Conservation (phyloP, 1,140 invertebrate genomes). For the Ceratoteleas bidentatus region DNA sequence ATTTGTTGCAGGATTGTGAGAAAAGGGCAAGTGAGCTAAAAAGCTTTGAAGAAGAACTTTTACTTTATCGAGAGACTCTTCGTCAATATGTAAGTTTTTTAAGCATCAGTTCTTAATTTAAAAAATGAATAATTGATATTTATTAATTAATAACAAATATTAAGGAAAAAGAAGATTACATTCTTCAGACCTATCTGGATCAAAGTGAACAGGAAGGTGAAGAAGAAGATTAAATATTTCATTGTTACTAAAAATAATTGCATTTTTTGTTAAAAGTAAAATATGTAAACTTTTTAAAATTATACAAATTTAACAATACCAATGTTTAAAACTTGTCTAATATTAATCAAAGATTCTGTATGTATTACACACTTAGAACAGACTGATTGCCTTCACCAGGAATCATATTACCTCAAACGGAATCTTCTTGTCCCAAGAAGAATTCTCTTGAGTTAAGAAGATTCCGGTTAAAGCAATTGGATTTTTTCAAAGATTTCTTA, state of each 20-base stretch:
- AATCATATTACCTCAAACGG: too few species aligned
- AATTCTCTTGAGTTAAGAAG: too few species aligned
- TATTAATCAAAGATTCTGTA: too few species aligned
- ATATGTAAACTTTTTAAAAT: not conserved
- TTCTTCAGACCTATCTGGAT: slow-evolving; percentile 3
- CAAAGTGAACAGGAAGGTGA: slow-evolving; percentile 8
- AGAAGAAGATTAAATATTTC: slow-evolving; percentile 1
- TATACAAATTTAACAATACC: not conserved
- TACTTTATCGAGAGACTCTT: slow-evolving; percentile 34
- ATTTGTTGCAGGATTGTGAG: slow-evolving; percentile 60
- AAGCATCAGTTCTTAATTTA: not conserved
- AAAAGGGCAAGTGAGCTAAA: slow-evolving; percentile 50
- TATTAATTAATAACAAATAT: slow-evolving; percentile 7
- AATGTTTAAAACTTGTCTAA: too few species aligned
- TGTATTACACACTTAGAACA: too few species aligned
- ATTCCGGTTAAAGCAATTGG: too few species aligned
- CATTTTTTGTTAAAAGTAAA: slow-evolving; percentile 24
- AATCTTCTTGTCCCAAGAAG: too few species aligned
- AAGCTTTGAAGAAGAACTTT: slow-evolving; percentile 57
- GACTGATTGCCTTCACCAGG: too few species aligned
- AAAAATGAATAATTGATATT: slow-evolving; percentile 9
- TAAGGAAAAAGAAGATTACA: slow-evolving; percentile 20
- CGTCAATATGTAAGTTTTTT: slow-evolving; percentile 19
- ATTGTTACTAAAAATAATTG: slow-evolving; percentile 4
- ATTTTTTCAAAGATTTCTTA: too few species aligned